A percentile compares a stretch with the other conserved stretches of the same genome.
These are phyloP conservation scores for Lordiphosa collinella DNA, from an alignment of 1,140 invertebrate species.

Conservation along the genomic window DNA sequence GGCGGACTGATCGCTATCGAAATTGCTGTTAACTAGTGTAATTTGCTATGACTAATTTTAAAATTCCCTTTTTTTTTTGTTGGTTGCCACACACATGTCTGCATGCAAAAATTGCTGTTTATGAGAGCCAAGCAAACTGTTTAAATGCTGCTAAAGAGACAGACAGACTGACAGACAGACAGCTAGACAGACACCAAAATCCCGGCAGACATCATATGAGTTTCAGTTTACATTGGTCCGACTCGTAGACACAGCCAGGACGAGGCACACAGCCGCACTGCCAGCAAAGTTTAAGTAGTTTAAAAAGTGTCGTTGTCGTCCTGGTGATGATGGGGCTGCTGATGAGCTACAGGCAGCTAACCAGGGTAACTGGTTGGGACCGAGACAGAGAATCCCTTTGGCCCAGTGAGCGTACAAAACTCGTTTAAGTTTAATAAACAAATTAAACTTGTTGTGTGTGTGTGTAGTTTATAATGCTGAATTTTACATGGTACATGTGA, in stretches of 20 bases:
- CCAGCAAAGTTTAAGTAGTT: constrained; percentile 72
- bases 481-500: constrained; percentile 12
- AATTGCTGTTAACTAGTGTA: too few species aligned
- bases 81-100: constrained; percentile 10
- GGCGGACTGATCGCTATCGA: too few species aligned
- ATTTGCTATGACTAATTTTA: constrained; percentile 73
- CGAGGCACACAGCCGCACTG: constrained; percentile 11
- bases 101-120: constrained; percentile 43
- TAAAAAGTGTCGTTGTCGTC: constrained; percentile 51
- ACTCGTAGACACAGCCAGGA: constrained; percentile 14
- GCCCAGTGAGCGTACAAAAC: constrained; percentile 43
- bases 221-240: constrained; percentile 49
- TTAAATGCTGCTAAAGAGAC: constrained; percentile 36
- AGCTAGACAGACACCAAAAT: constrained; percentile 14
- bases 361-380: constrained; percentile 47
- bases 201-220: constrained; percentile 20
- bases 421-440: constrained; percentile 77
- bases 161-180: constrained; percentile 23
- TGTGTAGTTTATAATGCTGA: constrained; percentile 40
- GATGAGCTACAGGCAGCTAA: constrained; percentile 32
- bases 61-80: constrained; percentile 35
- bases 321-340: constrained; percentile 29
- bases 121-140: constrained; percentile 19
- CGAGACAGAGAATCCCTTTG: constrained; percentile 14
- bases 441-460: constrained; percentile 69